Evolutionary conservation across 2,888 invertebrate species (phyloP), one percentile per base, ranked within the genome.

Genomic region (Drosophila formosana): DNA sequence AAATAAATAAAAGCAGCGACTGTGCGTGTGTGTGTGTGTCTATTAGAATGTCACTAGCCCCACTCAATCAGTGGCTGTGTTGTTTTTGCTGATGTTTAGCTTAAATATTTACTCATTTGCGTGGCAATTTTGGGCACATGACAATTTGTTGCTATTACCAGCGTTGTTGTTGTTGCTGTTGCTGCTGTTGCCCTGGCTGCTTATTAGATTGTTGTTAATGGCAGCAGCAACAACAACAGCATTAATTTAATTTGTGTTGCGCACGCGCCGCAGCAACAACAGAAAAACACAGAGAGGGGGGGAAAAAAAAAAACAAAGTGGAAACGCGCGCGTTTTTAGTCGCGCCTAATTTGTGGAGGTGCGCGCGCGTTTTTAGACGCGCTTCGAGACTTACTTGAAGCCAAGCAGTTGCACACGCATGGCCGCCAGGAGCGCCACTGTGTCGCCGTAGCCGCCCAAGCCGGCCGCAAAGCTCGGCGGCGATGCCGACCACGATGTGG

Each of bases 71-170:
- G 25, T 43, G 68, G 66, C 62, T 83, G 45, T 83, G 45, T 72
- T 68, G 55, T 61, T 58, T 45, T 58, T 63, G 56, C 49, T 61
- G 53, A 62, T 81, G 66, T 51, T 79, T 67, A 63, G 64, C 68
- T 89, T 82, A 79, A 85, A 85, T 88, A 85, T 85, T 84, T 72
- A 72, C 85, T 69, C 80, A 85, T 85, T 88, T 89, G 80, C 77
- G 74, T 85, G 77, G 74, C 88, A 84, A 89, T 89, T 89, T 85
- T 60, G 69, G 88, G 66, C 84, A 89, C 89, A 85, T 85, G 89
- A 89, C 88, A 88, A 67, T 82, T 72, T 82, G 9, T 47, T 64
- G 45, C 34, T 47, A 23, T 37, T 56, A 69, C 39, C 64, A 41
- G n/a, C 51, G n/a, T 47, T 49, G 43, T 41, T 63, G 55, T 55